Conservation (phyloP, 2,888 invertebrate genomes). For the Ethmia dodecea region DNA sequence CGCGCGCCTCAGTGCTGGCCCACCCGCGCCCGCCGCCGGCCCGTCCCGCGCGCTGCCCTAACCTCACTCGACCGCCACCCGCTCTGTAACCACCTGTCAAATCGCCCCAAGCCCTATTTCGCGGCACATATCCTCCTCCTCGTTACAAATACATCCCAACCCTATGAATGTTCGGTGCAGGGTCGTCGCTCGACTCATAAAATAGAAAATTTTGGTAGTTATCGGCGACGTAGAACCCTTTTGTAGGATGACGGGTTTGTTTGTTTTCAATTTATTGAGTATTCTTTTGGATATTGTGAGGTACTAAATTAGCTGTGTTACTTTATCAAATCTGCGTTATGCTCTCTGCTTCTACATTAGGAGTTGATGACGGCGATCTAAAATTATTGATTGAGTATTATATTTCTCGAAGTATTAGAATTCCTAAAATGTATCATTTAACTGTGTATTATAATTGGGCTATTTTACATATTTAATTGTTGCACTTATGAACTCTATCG, state of each 20-base stretch:
- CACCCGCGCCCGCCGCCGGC: slow-evolving; percentile 72
- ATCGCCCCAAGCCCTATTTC: slow-evolving; percentile 6
- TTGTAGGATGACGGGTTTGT: slow-evolving; percentile 8
- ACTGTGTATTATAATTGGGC: too few relatives aligned
- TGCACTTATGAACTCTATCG: too few relatives aligned
- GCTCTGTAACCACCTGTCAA: slow-evolving; percentile 13
- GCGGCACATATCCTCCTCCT: neutral
- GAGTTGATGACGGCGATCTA: too few relatives aligned
- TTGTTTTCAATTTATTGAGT: neutral
- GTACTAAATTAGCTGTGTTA: neutral
- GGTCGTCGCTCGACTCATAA: neutral
- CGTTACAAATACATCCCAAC: neutral
- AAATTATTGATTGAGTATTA: too few relatives aligned
- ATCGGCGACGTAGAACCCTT: too few relatives aligned
- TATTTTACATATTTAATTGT: too few relatives aligned
- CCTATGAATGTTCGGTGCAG: neutral
- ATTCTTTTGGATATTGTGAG: neutral
- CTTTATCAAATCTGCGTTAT: neutral
- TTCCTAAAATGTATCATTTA: too few relatives aligned
- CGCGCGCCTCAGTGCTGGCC: slow-evolving; percentile 71
- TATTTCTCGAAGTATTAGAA: too few relatives aligned
- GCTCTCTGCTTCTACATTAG: too few relatives aligned
- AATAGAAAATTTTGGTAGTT: too few relatives aligned
- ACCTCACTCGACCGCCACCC: slow-evolving; percentile 35
- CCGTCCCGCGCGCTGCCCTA: slow-evolving; percentile 57